Conservation (phyloP, 2,888 invertebrate genomes). For the Augiades crinisus region DNA sequence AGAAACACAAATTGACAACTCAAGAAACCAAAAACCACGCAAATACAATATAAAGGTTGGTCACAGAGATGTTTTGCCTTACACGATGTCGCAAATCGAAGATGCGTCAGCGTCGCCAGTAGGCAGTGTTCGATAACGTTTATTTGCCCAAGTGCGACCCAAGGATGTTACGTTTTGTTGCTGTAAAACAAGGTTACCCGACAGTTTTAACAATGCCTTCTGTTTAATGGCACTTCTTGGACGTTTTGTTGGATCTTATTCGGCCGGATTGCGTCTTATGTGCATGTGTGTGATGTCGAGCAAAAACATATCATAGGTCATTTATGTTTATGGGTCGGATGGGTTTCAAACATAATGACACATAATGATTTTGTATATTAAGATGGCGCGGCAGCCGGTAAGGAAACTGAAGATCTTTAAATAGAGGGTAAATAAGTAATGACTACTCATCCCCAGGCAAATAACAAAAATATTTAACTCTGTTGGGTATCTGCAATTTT, state of each 20-base stretch:
- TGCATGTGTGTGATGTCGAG: not conserved
- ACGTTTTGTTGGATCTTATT: conserved; percentile 6
- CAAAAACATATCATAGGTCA: not conserved
- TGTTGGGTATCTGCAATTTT: no score
- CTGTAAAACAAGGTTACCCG: conserved; percentile 32
- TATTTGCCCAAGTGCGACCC: conserved; percentile 65
- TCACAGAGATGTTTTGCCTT: not conserved
- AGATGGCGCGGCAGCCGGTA: no score
- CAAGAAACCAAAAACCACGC: no score
- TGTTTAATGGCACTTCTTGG: not conserved
- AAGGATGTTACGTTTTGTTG: conserved; percentile 48
- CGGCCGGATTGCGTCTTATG: conserved; percentile 12
- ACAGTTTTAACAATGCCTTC: conserved; percentile 9
- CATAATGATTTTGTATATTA: no score
- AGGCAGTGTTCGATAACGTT: conserved; percentile 45
- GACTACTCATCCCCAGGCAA: no score
- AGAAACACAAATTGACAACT: no score
- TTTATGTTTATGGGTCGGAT: not conserved
- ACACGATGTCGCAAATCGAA: not conserved
- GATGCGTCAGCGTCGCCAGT: conserved; percentile 37
- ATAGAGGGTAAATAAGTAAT: no score
- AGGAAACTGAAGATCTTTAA: no score
- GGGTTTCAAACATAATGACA: no score
- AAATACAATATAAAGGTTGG: no score
- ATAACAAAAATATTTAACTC: no score